These are phyloP conservation scores for Tetrao urogallus DNA, from an alignment of 2,113 vertebrate species.

Conservation along the genomic window DNA sequence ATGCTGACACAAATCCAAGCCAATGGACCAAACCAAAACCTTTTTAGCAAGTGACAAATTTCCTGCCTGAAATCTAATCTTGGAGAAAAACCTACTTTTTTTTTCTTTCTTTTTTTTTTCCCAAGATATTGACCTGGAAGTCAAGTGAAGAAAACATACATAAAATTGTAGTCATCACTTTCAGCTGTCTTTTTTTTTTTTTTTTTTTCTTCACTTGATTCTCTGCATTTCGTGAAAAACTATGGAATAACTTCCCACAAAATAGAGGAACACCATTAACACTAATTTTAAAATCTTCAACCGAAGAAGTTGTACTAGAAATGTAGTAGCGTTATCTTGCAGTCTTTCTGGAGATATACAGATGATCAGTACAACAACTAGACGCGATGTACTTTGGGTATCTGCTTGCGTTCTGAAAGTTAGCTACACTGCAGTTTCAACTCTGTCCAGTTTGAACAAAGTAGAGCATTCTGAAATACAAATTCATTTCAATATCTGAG, in stretches of 20 bases:
- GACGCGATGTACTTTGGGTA: neutral
- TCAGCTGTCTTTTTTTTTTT: neutral
- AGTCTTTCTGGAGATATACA: neutral
- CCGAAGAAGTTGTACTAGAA: neutral
- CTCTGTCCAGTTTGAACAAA: neutral
- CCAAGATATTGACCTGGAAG: neutral
- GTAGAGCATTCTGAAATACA: neutral
- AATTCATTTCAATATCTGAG: neutral
- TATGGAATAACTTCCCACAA: neutral
- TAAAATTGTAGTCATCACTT: neutral
- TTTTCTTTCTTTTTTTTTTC: neutral
- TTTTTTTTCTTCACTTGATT: neutral
- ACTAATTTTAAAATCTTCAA: neutral
- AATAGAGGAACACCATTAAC: neutral
- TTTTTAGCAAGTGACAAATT: constrained; percentile 23
- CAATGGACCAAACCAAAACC: neutral
- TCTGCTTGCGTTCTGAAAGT: neutral
- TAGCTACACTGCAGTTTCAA: neutral
- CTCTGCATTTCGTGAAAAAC: neutral
- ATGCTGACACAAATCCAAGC: constrained; percentile 1
- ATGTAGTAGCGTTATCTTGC: neutral
- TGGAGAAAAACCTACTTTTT: neutral
- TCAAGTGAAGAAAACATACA: neutral
- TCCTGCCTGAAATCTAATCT: constrained; percentile 14
- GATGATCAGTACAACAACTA: neutral